Percentiles rank a stretch among this genome's conserved stretches.
These are phyloP conservation scores for Copidosoma aretas DNA, from an alignment of 2,888 invertebrate species.

Conservation along the genomic window DNA sequence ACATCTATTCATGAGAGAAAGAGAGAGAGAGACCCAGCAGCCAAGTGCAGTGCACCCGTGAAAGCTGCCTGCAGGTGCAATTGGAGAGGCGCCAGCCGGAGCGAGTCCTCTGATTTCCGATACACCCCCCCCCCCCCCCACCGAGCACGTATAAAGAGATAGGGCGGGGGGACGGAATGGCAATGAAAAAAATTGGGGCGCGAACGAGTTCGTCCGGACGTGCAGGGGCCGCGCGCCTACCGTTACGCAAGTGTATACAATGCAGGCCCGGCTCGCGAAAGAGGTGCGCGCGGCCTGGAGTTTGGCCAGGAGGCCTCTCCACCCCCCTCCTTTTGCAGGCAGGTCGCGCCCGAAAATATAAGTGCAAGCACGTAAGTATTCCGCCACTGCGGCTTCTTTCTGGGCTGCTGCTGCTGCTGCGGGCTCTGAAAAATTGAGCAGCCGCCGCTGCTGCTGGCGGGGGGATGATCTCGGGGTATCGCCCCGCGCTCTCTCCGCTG, in stretches of 20 bases:
- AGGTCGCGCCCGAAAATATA: too few relatives aligned
- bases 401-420: neutral
- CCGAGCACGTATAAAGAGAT: neutral
- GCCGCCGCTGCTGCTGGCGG: too few relatives aligned
- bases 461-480: too few relatives aligned
- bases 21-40: conserved; percentile 1
- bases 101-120: neutral
- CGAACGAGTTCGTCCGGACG: neutral
- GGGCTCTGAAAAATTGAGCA: neutral
- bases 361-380: too few relatives aligned
- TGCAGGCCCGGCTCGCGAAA: neutral
- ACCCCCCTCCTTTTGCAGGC: too few relatives aligned
- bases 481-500: too few relatives aligned
- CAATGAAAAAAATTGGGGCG: conserved; percentile 23
- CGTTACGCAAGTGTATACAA: neutral
- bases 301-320: neutral
- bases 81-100: conserved; percentile 52
- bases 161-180: conserved; percentile 24
- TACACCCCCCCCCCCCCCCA: neutral
- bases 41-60: conserved; percentile 43
- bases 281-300: neutral
- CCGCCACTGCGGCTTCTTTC: too few relatives aligned
- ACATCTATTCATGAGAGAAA: too few relatives aligned
- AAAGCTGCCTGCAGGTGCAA: conserved; percentile 40
- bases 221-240: too few relatives aligned